Percentiles rank a stretch among this genome's conserved stretches.
Conservation (phyloP, 2,797 vertebrate genomes). For the Anabacerthia variegaticeps region DNA sequence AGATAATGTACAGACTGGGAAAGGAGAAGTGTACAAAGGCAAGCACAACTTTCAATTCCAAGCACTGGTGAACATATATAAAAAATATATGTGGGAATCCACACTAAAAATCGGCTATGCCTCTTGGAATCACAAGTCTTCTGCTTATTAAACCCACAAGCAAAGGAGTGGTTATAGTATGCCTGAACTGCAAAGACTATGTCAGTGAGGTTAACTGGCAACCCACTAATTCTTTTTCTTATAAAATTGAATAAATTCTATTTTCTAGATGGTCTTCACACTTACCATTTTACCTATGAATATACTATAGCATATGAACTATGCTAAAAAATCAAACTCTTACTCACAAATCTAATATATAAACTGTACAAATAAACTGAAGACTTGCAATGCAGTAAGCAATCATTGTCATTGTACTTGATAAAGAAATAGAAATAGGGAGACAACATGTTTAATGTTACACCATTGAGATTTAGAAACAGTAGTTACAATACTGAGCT, state of each 20-base stretch:
- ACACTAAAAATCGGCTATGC: neutral
- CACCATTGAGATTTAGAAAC: neutral
- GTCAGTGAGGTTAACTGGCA: neutral
- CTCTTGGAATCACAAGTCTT: neutral
- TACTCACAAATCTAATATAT: neutral
- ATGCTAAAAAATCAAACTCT: neutral
- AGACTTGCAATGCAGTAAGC: neutral
- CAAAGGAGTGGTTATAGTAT: neutral
- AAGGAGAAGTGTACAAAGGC: neutral
- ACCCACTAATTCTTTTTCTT: neutral
- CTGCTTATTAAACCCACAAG: neutral
- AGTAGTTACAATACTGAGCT: neutral
- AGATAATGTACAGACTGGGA: fast-evolving
- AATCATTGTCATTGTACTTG: neutral
- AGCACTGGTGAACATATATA: neutral
- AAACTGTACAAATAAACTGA: neutral
- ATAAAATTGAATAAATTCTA: neutral
- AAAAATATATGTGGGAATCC: fast-evolving
- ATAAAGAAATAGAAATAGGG: neutral
- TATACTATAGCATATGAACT: too few relatives aligned
- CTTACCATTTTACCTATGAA: too few relatives aligned
- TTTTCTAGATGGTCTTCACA: neutral
- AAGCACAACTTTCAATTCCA: neutral
- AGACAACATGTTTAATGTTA: neutral
- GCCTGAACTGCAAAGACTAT: neutral